These are phyloP conservation scores for Aplysia californica DNA, from an alignment of 1,140 invertebrate genomes.

Conservation along the genomic window DNA sequence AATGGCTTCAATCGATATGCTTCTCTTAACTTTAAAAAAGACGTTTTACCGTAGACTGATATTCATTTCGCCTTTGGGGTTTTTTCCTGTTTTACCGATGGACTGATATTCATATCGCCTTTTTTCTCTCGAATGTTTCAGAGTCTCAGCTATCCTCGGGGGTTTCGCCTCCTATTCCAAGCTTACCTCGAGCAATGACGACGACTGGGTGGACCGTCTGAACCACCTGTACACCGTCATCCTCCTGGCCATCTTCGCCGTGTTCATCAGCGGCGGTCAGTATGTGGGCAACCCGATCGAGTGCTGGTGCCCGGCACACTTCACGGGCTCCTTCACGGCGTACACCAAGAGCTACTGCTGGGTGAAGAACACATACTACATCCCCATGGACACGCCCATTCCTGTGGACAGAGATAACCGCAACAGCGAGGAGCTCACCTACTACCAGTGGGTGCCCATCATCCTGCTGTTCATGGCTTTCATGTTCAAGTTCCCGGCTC, in stretches of 20 bases:
- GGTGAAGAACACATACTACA: slow-evolving; percentile 70
- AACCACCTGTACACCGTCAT: slow-evolving; percentile 61
- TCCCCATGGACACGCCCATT: slow-evolving; percentile 61
- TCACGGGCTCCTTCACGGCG: slow-evolving; percentile 64
- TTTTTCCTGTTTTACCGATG: too few relatives aligned
- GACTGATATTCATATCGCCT: neutral
- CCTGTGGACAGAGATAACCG: slow-evolving; percentile 50
- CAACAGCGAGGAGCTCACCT: slow-evolving; percentile 54
- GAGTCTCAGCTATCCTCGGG: slow-evolving; percentile 53
- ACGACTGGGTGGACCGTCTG: slow-evolving; percentile 60
- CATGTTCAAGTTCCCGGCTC: slow-evolving; percentile 61
- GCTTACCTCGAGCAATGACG: slow-evolving; percentile 61
- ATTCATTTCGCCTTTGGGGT: too few relatives aligned
- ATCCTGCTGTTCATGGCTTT: slow-evolving; percentile 64
- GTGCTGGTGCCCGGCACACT: slow-evolving; percentile 68
- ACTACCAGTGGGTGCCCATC: slow-evolving; percentile 67
- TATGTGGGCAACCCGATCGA: slow-evolving; percentile 82
- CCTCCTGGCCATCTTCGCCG: slow-evolving; percentile 53
- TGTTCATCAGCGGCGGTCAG: slow-evolving; percentile 69
- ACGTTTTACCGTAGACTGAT: too few relatives aligned
- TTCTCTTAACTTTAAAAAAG: too few relatives aligned
- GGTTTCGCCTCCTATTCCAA: slow-evolving; percentile 59
- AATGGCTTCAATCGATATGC: too few relatives aligned
- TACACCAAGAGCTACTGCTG: slow-evolving; percentile 68
- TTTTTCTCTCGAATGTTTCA: slow-evolving; percentile 23